Conservation (phyloP, 2,888 invertebrate species). For the Nipponacmea schrenckii region DNA sequence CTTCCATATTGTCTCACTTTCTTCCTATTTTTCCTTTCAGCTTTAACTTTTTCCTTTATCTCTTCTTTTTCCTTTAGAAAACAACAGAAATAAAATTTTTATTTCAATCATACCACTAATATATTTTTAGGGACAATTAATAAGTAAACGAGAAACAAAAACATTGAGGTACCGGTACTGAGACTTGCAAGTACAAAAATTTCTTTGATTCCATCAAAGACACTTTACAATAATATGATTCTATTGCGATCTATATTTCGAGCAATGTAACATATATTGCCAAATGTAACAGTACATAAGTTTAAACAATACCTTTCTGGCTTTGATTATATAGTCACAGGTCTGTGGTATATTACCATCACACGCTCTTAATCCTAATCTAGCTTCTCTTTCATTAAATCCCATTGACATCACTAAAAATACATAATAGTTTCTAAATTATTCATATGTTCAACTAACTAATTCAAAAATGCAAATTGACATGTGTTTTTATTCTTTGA, state of each 20-base stretch:
- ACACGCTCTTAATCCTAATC: slow-evolving; percentile 77
- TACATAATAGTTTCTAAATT: neutral
- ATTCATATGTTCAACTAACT: too few relatives aligned
- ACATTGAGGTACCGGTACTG: too few relatives aligned
- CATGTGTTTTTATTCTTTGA: too few relatives aligned
- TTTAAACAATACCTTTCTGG: slow-evolving; percentile 67
- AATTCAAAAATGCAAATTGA: too few relatives aligned
- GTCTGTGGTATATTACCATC: slow-evolving; percentile 74
- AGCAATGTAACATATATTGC: too few relatives aligned
- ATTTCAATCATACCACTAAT: neutral
- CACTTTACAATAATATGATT: too few relatives aligned
- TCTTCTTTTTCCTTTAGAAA: slow-evolving; percentile 67
- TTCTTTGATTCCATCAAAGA: too few relatives aligned
- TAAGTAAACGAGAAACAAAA: too few relatives aligned
- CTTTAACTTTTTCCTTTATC: slow-evolving; percentile 49
- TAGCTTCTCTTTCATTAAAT: slow-evolving; percentile 76
- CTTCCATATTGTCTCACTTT: slow-evolving; percentile 71
- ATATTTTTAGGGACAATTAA: too few relatives aligned
- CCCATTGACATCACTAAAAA: slow-evolving; percentile 74
- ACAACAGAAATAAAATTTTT: neutral
- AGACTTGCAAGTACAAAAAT: too few relatives aligned
- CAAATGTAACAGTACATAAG: too few relatives aligned
- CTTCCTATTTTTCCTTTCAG: slow-evolving; percentile 62
- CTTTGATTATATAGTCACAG: slow-evolving; percentile 74
- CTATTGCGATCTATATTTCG: too few relatives aligned